Evolutionary conservation across 2,113 vertebrate genomes (phyloP), one percentile per base, ranked within the genome.

Genomic region (Syngnathus typhle): DNA sequence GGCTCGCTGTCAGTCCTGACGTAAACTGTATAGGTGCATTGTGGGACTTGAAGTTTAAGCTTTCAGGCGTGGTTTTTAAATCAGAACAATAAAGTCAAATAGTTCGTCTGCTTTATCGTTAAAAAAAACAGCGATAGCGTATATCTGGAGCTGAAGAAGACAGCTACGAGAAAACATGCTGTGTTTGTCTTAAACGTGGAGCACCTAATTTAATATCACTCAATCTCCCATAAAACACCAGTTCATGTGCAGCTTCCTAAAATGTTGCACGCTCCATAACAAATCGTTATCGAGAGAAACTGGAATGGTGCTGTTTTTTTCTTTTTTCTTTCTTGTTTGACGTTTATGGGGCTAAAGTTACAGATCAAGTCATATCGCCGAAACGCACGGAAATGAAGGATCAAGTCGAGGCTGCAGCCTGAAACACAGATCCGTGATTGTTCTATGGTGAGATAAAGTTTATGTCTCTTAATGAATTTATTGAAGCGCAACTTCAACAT

Each of bases 21-120:
- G 52, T 47, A 46, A 44, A 49, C 6, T 6, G 2, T 15, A 9
- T 7, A 15, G 54, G 46, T 77, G 87, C 79, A 89, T 88, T 39
- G 7, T 82, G 87, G 88, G 85, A 84, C 8, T 72, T 84, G 84
- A 0, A 87, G 87, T 88, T 0, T 12, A 36, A 1, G 0, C 21
- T 0, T 1, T 1, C 1, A 6, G 2, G 2, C 1, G 12, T 62
- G 6, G 11, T 5, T 19, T 64, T 36, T 13, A 49, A 44, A 21
- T 9, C 0, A 15, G 27, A 37, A 37, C 0, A 7, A 0, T 2
- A 7, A 4, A 3, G 21, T 43, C 8, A 8, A 4, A 39, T 4
- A 1, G 1, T 1, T 1, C 1, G n/a, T 37, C 51, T 0, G 10
- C 0, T 7, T 51, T 11, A 0, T 36, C 4, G 0, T 7, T 18